Conservation (phyloP, 2,113 vertebrate genomes). For the Neotragus moschatus region DNA sequence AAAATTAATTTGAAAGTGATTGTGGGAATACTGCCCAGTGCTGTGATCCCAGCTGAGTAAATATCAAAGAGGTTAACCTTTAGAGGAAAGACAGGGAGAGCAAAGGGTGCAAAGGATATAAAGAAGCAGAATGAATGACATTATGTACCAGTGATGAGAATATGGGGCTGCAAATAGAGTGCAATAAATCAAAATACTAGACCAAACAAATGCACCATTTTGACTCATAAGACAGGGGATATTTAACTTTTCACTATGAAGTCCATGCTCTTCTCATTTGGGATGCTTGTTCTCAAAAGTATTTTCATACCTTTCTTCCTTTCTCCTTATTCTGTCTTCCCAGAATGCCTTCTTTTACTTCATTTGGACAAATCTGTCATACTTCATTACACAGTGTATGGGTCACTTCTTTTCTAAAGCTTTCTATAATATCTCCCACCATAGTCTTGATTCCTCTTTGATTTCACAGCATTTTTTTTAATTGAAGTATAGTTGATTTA, state of each 20-base stretch:
- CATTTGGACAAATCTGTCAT: background rate
- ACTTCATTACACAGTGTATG: background rate
- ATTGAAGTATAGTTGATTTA: background rate
- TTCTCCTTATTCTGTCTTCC: background rate
- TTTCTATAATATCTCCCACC: background rate
- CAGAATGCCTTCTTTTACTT: background rate
- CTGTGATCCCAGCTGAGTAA: background rate
- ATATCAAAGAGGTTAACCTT: background rate
- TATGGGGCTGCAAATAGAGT: background rate
- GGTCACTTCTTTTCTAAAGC: background rate
- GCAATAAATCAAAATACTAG: background rate
- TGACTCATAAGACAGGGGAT: background rate
- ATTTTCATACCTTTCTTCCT: background rate
- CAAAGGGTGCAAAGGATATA: background rate
- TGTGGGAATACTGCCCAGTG: background rate
- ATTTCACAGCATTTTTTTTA: background rate
- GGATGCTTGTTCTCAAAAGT: background rate
- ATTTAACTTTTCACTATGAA: background rate
- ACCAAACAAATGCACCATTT: background rate
- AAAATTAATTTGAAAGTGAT: background rate
- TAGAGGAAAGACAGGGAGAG: background rate
- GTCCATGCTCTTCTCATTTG: background rate
- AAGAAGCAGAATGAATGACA: background rate
- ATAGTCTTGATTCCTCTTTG: background rate
- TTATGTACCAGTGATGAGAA: background rate